Conservation (phyloP, 2,113 vertebrate species). For the Antigone vipio region DNA sequence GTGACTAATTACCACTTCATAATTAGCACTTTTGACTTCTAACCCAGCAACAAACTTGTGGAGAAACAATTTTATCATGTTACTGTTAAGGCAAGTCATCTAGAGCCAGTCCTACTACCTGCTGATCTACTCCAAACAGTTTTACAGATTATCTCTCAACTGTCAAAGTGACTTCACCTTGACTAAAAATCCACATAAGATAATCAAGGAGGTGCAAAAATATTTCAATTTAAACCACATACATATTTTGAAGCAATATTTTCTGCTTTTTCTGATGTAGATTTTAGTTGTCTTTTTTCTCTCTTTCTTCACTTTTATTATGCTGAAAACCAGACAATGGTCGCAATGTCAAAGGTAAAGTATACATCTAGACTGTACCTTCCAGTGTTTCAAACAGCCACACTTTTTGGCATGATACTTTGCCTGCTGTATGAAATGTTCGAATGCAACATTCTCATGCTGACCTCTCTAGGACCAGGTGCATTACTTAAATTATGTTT, state of each 20-base stretch:
- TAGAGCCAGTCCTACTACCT: background rate
- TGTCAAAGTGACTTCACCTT: background rate
- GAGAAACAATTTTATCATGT: background rate
- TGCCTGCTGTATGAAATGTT: constrained; percentile 78
- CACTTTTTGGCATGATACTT: constrained; percentile 72
- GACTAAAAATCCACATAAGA: background rate
- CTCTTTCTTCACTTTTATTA: constrained; percentile 64
- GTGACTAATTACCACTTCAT: background rate
- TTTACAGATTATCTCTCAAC: background rate
- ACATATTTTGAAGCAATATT: background rate
- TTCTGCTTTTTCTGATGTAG: constrained; percentile 40
- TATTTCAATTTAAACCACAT: background rate
- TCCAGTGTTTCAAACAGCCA: constrained; percentile 58
- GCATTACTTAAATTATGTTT: constrained; percentile 49
- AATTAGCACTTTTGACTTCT: background rate
- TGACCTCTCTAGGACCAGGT: constrained; percentile 36
- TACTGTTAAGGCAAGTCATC: background rate
- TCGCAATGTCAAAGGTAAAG: constrained; percentile 94
- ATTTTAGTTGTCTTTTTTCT: constrained; percentile 76
- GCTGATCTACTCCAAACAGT: background rate
- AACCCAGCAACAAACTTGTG: background rate
- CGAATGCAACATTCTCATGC: constrained; percentile 64
- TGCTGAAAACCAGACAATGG: constrained; percentile 92
- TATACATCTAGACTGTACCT: constrained; percentile 52
- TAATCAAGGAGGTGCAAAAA: background rate